Evolutionary conservation across 2,888 invertebrate genomes (phyloP).

Genomic region (Caenorhabditis becei): DNA sequence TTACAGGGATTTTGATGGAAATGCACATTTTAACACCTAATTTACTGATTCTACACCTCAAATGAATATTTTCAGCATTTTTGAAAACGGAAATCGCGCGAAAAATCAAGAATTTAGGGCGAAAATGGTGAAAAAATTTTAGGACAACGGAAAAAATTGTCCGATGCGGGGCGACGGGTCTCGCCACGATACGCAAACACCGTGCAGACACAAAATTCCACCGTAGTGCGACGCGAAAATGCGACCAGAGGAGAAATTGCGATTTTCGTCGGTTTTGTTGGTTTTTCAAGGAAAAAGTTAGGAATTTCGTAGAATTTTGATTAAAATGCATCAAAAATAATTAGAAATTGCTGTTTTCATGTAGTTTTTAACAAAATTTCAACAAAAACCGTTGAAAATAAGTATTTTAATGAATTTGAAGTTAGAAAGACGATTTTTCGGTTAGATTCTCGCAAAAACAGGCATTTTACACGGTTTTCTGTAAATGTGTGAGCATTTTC

Average conservation of each 20-base stretch:
- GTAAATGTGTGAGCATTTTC: no score
- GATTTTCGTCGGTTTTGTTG: neutral
- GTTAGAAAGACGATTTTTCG: no score
- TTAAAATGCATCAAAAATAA: neutral
- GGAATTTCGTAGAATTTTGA: neutral
- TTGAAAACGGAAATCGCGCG: slow-evolving; percentile 28
- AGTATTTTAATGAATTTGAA: no score
- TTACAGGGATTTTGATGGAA: neutral
- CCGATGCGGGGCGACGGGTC: slow-evolving; percentile 32
- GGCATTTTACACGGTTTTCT: no score
- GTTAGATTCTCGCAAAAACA: no score
- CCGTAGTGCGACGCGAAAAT: slow-evolving; percentile 35
- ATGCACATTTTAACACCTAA: neutral
- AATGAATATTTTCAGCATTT: slow-evolving; percentile 19
- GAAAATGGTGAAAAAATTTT: slow-evolving; percentile 56
- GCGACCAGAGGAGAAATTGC: neutral
- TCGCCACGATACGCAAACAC: slow-evolving; percentile 55
- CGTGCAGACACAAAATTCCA: slow-evolving; percentile 17
- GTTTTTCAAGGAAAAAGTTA: neutral
- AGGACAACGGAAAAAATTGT: slow-evolving; percentile 45
- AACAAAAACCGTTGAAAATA: neutral
- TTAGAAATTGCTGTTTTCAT: neutral
- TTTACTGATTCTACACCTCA: neutral
- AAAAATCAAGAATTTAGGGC: slow-evolving; percentile 19
- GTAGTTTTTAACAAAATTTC: neutral